Evolutionary conservation across 2,888 invertebrate genomes (phyloP).

Genomic region (Seira musarum): DNA sequence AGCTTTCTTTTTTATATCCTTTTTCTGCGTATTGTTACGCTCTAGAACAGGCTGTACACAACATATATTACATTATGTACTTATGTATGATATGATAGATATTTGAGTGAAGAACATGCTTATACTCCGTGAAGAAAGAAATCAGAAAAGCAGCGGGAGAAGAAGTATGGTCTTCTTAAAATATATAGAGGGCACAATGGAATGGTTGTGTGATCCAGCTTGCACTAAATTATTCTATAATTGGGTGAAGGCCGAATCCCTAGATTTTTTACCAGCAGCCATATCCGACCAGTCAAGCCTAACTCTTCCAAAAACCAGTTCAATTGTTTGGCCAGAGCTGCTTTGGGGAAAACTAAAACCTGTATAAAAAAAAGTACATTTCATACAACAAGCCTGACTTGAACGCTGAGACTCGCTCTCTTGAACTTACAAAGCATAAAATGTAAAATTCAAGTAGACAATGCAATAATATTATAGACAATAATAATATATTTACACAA

Average conservation of each 20-base stretch:
- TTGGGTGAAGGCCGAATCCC: slow-evolving; percentile 62
- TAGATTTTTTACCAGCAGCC: slow-evolving; percentile 50
- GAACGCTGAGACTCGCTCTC: background rate
- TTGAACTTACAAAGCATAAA: background rate
- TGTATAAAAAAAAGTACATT: slow-evolving; percentile 17
- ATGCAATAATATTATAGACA: slow-evolving; percentile 39
- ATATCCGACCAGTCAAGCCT: slow-evolving; percentile 45
- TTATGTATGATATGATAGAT: too few relatives aligned
- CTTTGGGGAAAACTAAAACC: slow-evolving; percentile 12
- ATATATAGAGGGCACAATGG: slow-evolving; percentile 19
- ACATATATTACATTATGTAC: slow-evolving; percentile 38
- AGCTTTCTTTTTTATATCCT: slow-evolving; percentile 29
- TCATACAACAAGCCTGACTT: background rate
- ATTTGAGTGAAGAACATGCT: slow-evolving; percentile 42
- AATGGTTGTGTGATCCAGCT: slow-evolving; percentile 44
- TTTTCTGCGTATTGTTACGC: slow-evolving; percentile 18
- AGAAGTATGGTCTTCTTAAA: background rate
- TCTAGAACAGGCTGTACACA: slow-evolving; percentile 25
- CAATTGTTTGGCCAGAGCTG: slow-evolving; percentile 1
- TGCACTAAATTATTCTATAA: slow-evolving; percentile 61
- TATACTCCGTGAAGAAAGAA: slow-evolving; percentile 22
- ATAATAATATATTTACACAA: slow-evolving; percentile 42
- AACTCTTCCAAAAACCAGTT: slow-evolving; percentile 26
- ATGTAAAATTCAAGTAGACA: slow-evolving; percentile 31
- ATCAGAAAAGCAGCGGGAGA: slow-evolving; percentile 18